phyloP scores from a whole-genome alignment of 1,140 invertebrate species.

The Eriosoma lanigerum region DNA sequence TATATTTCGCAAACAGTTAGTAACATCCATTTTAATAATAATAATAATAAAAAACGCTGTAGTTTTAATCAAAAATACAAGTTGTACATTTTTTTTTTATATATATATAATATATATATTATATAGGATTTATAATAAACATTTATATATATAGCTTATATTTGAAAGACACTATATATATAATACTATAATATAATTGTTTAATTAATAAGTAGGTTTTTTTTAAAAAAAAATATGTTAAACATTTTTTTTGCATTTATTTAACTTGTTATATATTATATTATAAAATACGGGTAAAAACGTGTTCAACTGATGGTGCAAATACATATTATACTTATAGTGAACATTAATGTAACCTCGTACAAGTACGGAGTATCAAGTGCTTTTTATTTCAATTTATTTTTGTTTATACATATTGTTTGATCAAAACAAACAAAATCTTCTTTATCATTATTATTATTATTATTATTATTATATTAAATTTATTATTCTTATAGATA shows the following conservation, averaged over 20 bases:
- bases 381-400: slow-evolving; percentile 17
- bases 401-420: not conserved
- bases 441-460: slow-evolving; percentile 5
- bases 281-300: slow-evolving; percentile 32
- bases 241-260: slow-evolving; percentile 32
- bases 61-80: slow-evolving; percentile 7
- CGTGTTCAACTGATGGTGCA: slow-evolving; percentile 47
- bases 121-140: slow-evolving; percentile 16
- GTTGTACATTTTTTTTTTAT: not conserved
- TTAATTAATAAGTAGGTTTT: slow-evolving; percentile 22
- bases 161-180: slow-evolving; percentile 23
- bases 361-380: slow-evolving; percentile 12
- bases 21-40: not conserved
- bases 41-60: not conserved
- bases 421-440: not conserved
- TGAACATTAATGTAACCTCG: slow-evolving; percentile 37
- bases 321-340: slow-evolving; percentile 34
- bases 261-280: slow-evolving; percentile 10
- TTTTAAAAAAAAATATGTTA: slow-evolving; percentile 19
- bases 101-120: not conserved
- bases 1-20: too few species aligned
- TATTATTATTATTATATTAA: not conserved
- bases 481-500: slow-evolving; percentile 4
- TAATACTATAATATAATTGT: slow-evolving; percentile 21
- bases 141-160: slow-evolving; percentile 21